A percentile compares a stretch with the other conserved stretches of the same genome.
Evolutionary conservation across 2,888 invertebrate genomes (phyloP).

Genomic region (Platycnemis pennipes): DNA sequence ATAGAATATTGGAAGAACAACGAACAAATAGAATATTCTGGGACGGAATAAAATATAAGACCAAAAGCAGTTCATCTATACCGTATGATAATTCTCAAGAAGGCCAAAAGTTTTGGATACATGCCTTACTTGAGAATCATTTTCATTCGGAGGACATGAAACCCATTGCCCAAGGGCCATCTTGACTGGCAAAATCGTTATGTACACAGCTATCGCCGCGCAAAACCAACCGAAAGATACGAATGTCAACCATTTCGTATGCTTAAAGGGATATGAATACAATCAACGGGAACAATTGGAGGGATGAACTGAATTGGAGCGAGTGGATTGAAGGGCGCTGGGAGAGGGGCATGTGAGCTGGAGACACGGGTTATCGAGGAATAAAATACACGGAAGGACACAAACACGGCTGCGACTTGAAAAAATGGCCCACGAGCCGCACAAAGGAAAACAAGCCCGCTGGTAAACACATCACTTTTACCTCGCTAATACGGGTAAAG

Average conservation of each 20-base stretch:
- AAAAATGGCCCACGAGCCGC: background rate
- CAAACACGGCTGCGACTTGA: background rate
- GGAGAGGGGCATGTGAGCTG: background rate
- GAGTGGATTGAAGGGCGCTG: background rate
- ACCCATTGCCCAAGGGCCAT: background rate
- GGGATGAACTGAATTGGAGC: background rate
- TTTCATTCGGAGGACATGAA: background rate
- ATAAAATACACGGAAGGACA: background rate
- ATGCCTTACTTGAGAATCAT: background rate
- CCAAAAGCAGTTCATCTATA: too few relatives aligned
- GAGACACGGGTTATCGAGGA: background rate
- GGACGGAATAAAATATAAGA: too few relatives aligned
- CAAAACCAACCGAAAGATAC: background rate
- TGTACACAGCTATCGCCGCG: background rate
- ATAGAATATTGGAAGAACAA: too few relatives aligned
- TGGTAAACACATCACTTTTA: slow-evolving; percentile 14
- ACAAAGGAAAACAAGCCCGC: slow-evolving; percentile 14
- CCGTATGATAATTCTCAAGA: too few relatives aligned
- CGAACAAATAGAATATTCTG: too few relatives aligned
- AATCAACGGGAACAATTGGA: background rate
- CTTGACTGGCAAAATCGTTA: background rate
- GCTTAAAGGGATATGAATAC: background rate
- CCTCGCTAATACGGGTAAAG: slow-evolving; percentile 14
- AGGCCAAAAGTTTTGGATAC: background rate
- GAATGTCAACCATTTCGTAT: background rate